Base-by-base conservation (phyloP, 1,140 invertebrate genomes). In the Anastrepha ludens region DNA sequence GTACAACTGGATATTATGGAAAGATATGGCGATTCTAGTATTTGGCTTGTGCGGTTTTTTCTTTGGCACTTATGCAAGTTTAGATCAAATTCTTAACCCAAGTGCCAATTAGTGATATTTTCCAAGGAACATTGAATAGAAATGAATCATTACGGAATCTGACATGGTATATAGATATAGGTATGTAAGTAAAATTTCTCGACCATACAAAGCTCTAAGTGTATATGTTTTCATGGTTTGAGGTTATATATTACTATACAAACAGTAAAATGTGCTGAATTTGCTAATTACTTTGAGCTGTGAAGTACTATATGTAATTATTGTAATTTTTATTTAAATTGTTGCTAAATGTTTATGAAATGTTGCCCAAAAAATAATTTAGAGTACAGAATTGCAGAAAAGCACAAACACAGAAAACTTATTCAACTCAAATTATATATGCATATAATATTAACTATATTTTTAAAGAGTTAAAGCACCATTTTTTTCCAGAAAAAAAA, bases 21-120 rank as follows among this genome's bases (percentile, higher is more conserved):
- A 97, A 91, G 96, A 97, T 93, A 89, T 96, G 67, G 88, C 93
- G 1, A 97, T 98, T 62, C 94, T 97, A 11, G 87, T 96, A 1
- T 96, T 98, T 90, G 97, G 97, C 3, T 91, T 97, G 41, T 93
- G 95, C 81, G 97, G 97, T 44, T 97, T 97, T 91, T 90, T 95
- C 3, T 96, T 97, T 88, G 97, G 97, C 74, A 97, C 97, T 13
- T 97, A 97, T 92, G 95, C 96, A 4, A 97, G 96, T 91, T 90
- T 97, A 89, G 93, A 94, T 78, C 96, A 96, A 92, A 96, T 97
- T 44, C 78, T 93, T 6, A 91, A 93, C 87, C 91, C 91, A 55
- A 89, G 86, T 20, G 88, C 89, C 2, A 87, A 90, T 59, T 93
- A 89, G 89, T 74, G n/a, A 85, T 81, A 55, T 50, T 81, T 81